Evolutionary conservation across 2,113 vertebrate species (phyloP), one percentile per base, ranked within the genome.

Genomic region (Halichoeres trimaculatus): DNA sequence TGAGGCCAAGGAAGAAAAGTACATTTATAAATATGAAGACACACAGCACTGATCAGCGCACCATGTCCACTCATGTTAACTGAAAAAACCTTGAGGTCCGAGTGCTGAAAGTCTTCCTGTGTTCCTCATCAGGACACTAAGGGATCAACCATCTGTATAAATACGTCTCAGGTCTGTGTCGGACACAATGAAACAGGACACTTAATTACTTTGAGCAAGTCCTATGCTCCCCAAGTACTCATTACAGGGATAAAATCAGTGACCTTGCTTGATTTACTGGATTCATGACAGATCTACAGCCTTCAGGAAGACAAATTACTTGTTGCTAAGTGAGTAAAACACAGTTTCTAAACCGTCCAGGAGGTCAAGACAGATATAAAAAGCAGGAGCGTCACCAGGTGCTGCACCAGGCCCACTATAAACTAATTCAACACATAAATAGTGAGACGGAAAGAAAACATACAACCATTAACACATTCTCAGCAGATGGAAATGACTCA

Each of bases 91-190:
- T 57, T 20, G 22, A 51, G 58, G 68, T 68, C 17, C 35, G 57
- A 52, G 43, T 45, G 51, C 34, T 71, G 10, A 62, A 83, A 75
- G 72, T 77, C 47, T 75, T 76, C 81, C 83, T 85, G 83, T 74
- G 73, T 58, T 82, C 74, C 34, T 35, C 60, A 79, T 87, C 41
- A 68, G 35, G 51, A 67, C 47, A 67, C 60, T 54, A 73, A 92
- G 85, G 86, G 81, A 80, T 85, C 81, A 53, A 73, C 69, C 89
- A 90, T 78, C 82, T 91, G 90, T 63, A 23, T 20, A 47, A 68
- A 80, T 65, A 68, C 63, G 59, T 61, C 56, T 43, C 41, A 43
- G 41, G 38, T 10, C 38, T 40, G 38, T 40, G 38, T 40, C 12
- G 12, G 38, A 10, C 38, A 43, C 41, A 43, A 43, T 43, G 12